Evolutionary conservation across 2,888 invertebrate species (phyloP), one percentile per base, ranked within the genome.

Genomic region (Drosophila meridionalis): DNA sequence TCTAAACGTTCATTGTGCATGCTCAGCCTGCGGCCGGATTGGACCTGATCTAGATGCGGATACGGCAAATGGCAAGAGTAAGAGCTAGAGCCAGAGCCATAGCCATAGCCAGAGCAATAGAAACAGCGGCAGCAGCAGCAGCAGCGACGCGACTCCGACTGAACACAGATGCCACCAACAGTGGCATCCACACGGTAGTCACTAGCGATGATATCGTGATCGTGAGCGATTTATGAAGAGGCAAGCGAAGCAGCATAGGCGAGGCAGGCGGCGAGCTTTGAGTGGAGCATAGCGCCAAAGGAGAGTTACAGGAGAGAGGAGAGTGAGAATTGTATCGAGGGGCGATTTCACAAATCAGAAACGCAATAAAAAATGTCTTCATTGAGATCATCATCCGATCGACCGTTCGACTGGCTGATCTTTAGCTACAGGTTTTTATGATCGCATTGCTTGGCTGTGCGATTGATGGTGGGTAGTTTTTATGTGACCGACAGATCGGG

Each of bases 381-480:
- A 88, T 87, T 87, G 87, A 87, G 87, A 87, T 87, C 87, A 87
- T 87, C 87, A 82, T 58, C 65, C 65, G 52, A 36, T 52, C 34
- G 34, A 6, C n/a, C 4, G 68, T 43, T 62, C 56, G 61, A n/a
- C 67, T 56, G 48, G 57, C 50, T 71, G 78, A 76, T 79, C 79
- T 73, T 67, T 63, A 43, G 78, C 87, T 87, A 80, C 85, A 85
- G 83, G 88, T 86, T 88, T 80, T 80, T 73, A 78, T 75, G 65
- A 72, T 80, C 74, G 64, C 77, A 70, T 80, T 80, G 69, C 62
- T 36, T 6, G 45, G 58, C 34, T 69, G 56, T 53, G 61, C 76
- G 78, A 82, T 83, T 70, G 72, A 61, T 84, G 73, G 84, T 84
- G 84, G 87, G 84, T 84, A 85, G 84, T 74, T 80, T 87, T 85